Evolutionary conservation across 2,797 vertebrate genomes (phyloP).

Genomic region (Cyclura pinguis): DNA sequence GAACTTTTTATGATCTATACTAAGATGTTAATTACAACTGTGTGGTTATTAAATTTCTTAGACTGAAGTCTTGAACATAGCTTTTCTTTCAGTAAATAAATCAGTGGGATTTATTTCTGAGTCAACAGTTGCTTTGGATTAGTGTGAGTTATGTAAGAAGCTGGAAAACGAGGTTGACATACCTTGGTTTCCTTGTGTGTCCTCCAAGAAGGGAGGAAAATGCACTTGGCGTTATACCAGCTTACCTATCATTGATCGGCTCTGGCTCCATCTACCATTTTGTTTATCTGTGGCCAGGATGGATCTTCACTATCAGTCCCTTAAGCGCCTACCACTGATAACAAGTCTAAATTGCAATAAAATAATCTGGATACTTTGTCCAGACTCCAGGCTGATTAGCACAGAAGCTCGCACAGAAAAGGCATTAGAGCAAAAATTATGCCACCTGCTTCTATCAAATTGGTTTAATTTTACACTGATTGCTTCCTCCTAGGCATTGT

Average conservation of each 20-base stretch:
- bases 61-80: too few relatives aligned
- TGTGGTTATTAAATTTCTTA: too few relatives aligned
- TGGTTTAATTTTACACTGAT: constrained; percentile 51
- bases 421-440: constrained; percentile 54
- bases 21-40: too few relatives aligned
- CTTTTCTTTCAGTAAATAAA: neutral
- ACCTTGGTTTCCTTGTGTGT: neutral
- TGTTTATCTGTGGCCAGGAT: neutral
- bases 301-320: neutral
- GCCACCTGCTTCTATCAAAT: constrained; percentile 66
- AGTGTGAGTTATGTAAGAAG: too few relatives aligned
- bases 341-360: neutral
- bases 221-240: too few relatives aligned
- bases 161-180: neutral
- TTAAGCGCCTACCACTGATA: neutral
- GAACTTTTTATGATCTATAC: too few relatives aligned
- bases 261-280: neutral
- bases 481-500: constrained; percentile 49
- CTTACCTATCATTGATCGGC: neutral
- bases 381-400: constrained; percentile 63
- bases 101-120: neutral
- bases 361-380: neutral
- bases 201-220: neutral
- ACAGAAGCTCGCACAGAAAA: constrained; percentile 59
- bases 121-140: neutral